A percentile compares a stretch with the other conserved stretches of the same genome.
These are phyloP conservation scores for Dryoscopus gambensis DNA, from an alignment of 2,113 vertebrate species.

Conservation along the genomic window DNA sequence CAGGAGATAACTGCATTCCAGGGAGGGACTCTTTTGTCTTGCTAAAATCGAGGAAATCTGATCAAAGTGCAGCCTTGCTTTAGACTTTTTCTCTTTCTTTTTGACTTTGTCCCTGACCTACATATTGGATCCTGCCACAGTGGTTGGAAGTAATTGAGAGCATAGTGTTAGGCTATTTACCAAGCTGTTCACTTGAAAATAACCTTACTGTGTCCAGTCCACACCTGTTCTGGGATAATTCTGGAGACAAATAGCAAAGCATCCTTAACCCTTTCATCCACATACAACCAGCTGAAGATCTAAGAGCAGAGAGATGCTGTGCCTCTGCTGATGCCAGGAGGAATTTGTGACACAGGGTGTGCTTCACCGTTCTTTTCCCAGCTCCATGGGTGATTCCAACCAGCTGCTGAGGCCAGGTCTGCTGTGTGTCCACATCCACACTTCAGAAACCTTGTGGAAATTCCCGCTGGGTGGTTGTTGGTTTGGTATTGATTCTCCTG, in stretches of 20 bases:
- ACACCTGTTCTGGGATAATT: conserved; percentile 34
- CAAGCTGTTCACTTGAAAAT: conserved; percentile 61
- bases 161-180: conserved; percentile 46
- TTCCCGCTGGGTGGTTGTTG: not conserved
- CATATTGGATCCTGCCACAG: conserved; percentile 40
- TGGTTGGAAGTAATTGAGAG: conserved; percentile 54
- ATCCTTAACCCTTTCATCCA: not conserved
- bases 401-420: not conserved
- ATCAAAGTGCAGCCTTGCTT: conserved; percentile 44
- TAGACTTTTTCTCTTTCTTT: conserved; percentile 28
- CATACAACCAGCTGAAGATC: not conserved
- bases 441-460: not conserved
- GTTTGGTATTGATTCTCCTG: not conserved
- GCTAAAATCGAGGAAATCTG: conserved; percentile 48
- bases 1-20: conserved; percentile 52
- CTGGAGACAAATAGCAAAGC: not conserved
- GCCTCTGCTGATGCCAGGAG: not conserved
- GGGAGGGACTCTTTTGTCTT: conserved; percentile 53
- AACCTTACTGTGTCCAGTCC: conserved; percentile 35
- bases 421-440: not conserved
- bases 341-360: not conserved
- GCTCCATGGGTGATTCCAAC: not conserved
- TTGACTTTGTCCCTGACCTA: conserved; percentile 69
- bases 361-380: fast-evolving
- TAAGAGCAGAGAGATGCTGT: not conserved